Evolutionary conservation across 2,888 invertebrate species (phyloP).

Genomic region (Tholera decimalis): DNA sequence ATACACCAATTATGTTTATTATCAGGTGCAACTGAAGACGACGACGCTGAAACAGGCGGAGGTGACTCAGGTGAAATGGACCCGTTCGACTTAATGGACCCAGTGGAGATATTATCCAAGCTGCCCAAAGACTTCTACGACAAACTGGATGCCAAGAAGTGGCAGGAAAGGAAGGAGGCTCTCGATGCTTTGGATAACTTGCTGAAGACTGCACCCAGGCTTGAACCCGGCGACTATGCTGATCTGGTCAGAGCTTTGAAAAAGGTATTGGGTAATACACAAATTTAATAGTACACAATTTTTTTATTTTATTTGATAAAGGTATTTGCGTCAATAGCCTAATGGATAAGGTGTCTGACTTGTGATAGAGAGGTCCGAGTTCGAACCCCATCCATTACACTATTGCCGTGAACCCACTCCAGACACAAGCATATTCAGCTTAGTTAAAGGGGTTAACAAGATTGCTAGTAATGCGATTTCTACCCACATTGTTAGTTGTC

Average conservation of each 20-base stretch:
- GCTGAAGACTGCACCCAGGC: conserved; percentile 94
- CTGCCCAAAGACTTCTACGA: conserved; percentile 99
- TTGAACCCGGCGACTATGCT: conserved; percentile 98
- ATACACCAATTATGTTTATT: too few relatives aligned
- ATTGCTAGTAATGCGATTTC: too few relatives aligned
- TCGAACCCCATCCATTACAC: too few relatives aligned
- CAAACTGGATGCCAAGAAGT: conserved; percentile 98
- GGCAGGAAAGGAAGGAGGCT: conserved; percentile 98
- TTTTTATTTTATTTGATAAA: too few relatives aligned
- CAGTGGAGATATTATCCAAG: conserved; percentile 98
- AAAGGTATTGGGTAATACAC: conserved; percentile 92
- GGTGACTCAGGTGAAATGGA: conserved; percentile 94
- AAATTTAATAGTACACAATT: not conserved
- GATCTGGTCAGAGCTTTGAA: conserved; percentile 96
- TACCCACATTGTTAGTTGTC: too few relatives aligned
- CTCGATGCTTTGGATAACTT: conserved; percentile 96
- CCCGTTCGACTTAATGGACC: conserved; percentile 97
- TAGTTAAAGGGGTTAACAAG: too few relatives aligned
- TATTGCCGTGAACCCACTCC: too few relatives aligned
- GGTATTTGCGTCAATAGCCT: too few relatives aligned
- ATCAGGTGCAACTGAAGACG: conserved; percentile 85
- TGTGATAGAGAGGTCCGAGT: too few relatives aligned
- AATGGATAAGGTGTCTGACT: too few relatives aligned
- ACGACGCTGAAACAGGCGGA: conserved; percentile 92
- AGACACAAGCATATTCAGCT: too few relatives aligned